These are phyloP conservation scores for Cololabis saira DNA, from an alignment of 2,113 vertebrate species.

Conservation along the genomic window DNA sequence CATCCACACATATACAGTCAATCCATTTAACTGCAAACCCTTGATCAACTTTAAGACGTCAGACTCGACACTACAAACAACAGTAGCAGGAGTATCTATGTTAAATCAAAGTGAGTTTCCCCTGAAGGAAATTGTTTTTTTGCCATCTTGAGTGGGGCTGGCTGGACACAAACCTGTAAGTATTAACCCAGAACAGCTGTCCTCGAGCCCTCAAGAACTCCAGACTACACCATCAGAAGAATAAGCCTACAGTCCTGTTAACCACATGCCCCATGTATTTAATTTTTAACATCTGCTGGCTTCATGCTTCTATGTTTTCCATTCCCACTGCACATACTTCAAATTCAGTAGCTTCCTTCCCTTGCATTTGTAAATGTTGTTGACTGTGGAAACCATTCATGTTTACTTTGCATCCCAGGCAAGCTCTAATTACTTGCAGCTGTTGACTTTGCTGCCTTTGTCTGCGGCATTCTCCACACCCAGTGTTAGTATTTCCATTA, in stretches of 20 bases:
- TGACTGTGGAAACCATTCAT: slow-evolving; percentile 97
- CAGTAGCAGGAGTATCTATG: slow-evolving; percentile 33
- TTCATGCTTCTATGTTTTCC: slow-evolving; percentile 88
- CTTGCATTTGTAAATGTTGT: slow-evolving; percentile 97
- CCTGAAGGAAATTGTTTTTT: slow-evolving; percentile 48
- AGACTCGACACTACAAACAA: slow-evolving; percentile 46
- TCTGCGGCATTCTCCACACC: slow-evolving; percentile 89
- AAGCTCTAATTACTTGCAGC: slow-evolving; percentile 94
- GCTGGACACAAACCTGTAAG: slow-evolving; percentile 67
- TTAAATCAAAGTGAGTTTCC: slow-evolving; percentile 35
- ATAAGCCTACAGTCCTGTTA: slow-evolving; percentile 74
- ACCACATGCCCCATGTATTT: slow-evolving; percentile 84
- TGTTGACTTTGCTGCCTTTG: slow-evolving; percentile 89
- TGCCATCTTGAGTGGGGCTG: slow-evolving; percentile 43
- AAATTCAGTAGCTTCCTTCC: slow-evolving; percentile 98
- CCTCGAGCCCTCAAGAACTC: slow-evolving; percentile 50
- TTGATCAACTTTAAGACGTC: slow-evolving; percentile 29
- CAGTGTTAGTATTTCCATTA: slow-evolving; percentile 86
- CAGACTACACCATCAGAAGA: slow-evolving; percentile 73
- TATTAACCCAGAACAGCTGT: slow-evolving; percentile 75
- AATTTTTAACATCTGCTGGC: slow-evolving; percentile 93
- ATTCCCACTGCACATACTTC: slow-evolving; percentile 93
- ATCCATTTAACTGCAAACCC: slow-evolving; percentile 38
- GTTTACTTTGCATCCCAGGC: slow-evolving; percentile 95
- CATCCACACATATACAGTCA: slow-evolving; percentile 51